Base-by-base conservation (phyloP, 2,113 vertebrate genomes). In the Ailurus styani region DNA sequence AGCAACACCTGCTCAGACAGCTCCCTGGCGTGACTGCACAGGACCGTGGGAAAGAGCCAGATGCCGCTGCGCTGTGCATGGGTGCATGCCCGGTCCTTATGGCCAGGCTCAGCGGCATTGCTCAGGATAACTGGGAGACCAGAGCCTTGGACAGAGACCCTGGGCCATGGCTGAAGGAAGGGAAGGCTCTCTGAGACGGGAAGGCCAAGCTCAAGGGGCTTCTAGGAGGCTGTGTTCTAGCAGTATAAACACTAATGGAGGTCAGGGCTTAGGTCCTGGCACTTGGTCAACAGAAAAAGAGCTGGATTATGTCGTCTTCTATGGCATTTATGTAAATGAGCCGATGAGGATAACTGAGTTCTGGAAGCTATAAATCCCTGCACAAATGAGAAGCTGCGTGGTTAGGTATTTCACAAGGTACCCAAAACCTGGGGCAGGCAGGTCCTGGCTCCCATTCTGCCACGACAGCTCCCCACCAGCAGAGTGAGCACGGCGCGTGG, bases 281-380 rank as follows among this genome's bases (percentile, higher is more conserved):
- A 77, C 77, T 90, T 68, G 70, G 93, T 88, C 94, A 97, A 83
- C 3, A 82, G 90, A 25, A 55, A 94, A 96, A 78, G 92, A 91
- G 85, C 91, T 20, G 9, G 81, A 55, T 91, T 94, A 85, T 40
- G 62, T 85, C 88, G 97, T 84, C 54, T 91, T 92, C 50, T 50
- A 37, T 23, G 64, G 95, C 62, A 25, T 93, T 91, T 93, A 95
- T 90, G 66, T 57, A 95, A 94, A 95, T 96, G 96, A 97, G 64
- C 88, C 0, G 0, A 31, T 31, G 66, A 70, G 31, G 78, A 42
- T 15, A 88, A 45, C 91, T 66, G 12, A 72, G 70, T 72, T 64
- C 91, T 79, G 90, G 77, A 89, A 90, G 40, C 88, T 55, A 42
- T 73, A 93, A 97, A 93, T 95, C 78, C 77, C 82, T 7, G 60